Evolutionary conservation across 2,888 invertebrate genomes (phyloP).

Genomic region (Dynastes grantii): DNA sequence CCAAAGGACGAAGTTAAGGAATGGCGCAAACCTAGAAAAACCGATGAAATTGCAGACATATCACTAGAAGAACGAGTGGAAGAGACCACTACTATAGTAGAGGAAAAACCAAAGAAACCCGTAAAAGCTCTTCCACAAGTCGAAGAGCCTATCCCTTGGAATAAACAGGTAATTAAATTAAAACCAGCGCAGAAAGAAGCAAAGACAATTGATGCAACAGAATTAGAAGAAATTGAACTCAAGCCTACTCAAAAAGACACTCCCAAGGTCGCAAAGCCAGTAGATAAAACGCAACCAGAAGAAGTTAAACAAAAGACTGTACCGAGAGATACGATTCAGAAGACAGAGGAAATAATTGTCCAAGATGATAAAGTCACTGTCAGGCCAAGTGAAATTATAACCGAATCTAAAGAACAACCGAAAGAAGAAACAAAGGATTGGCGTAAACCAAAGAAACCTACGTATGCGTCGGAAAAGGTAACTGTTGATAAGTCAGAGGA

Average conservation of each 20-base stretch:
- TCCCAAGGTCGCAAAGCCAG: background rate
- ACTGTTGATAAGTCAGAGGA: slow-evolving; percentile 31
- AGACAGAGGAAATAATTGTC: background rate
- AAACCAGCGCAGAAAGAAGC: slow-evolving; percentile 68
- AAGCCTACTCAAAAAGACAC: slow-evolving; percentile 63
- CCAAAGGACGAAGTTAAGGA: slow-evolving; percentile 26
- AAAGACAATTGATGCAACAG: slow-evolving; percentile 69
- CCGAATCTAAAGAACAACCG: background rate
- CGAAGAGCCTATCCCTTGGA: slow-evolving; percentile 72
- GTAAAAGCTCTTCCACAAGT: slow-evolving; percentile 52
- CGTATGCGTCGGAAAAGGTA: background rate
- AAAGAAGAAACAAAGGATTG: slow-evolving; percentile 43
- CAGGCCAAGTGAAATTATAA: background rate
- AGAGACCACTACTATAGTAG: background rate
- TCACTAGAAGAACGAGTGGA: background rate
- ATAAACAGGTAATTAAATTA: slow-evolving; percentile 75
- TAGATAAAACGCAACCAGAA: slow-evolving; percentile 34
- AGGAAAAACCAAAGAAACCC: slow-evolving; percentile 20
- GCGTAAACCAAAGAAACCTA: slow-evolving; percentile 40
- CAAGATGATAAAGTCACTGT: background rate
- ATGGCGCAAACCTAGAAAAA: slow-evolving; percentile 1
- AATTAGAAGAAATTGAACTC: slow-evolving; percentile 70
- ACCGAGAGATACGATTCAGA: background rate
- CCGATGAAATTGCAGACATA: slow-evolving; percentile 14
- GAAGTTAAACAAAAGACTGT: slow-evolving; percentile 59